Evolutionary conservation across 2,797 vertebrate species (phyloP), one percentile per base, ranked within the genome.

Genomic region (Pristis pectinata): DNA sequence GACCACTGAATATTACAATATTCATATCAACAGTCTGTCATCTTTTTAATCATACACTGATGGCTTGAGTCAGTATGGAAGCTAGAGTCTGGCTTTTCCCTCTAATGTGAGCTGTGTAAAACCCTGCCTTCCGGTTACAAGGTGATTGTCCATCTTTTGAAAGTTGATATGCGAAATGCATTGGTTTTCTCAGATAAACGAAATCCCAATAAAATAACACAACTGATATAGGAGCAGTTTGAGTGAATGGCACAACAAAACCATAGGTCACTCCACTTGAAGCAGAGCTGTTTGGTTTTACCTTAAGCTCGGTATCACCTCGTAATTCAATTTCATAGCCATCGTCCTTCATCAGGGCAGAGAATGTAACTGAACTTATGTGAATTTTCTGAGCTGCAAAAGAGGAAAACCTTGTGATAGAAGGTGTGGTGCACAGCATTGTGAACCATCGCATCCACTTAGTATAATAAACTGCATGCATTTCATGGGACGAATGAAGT

Each of bases 261-360:
- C 13, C 37, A 19, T n/a, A 0, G 95, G 95, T 94, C 9, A 24
- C 22, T 37, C 44, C 9, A 64, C 2, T 70, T 0, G 7, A 19
- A 76, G 15, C 24, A 83, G 56, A 95, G 30, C 49, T 41, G n/a
- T 37, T n/a, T 56, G 64, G 7, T 94, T 95, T 97, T 96, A 98
- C 98, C 98, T 99, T 99, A 22, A 99, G 97, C 76, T 99, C 98
- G 34, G 98, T 98, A 96, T 99, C 98, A 92, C 98, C 98, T 2
- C 98, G 97, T 8, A 96, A 97, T 95, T 99, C 97, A 64, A 98
- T 97, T 95, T 98, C 98, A 7, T 98, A 99, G 0, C 98, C 97
- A 0, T 98, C 97, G 87, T 98, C 98, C 95, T 96, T 97, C 77
- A 98, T 97, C 94, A 99, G 97, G 41, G 98, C 98, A 59, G 97